Percentiles rank a stretch among this genome's conserved stretches.
phyloP scores from a whole-genome alignment of 2,113 vertebrate species.

The Nansenia antarctica region DNA sequence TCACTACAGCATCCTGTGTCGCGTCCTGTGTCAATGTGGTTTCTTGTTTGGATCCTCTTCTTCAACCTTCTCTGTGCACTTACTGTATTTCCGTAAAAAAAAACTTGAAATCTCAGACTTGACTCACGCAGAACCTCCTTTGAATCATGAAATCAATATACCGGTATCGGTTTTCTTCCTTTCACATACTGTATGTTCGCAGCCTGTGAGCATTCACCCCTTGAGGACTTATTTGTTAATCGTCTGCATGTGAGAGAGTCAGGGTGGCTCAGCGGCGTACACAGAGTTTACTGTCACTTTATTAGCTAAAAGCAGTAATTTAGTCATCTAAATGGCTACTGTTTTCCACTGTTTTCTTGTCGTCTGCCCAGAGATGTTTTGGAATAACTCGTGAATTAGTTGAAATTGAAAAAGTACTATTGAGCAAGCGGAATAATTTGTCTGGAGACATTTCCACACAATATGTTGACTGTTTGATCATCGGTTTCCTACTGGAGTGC shows the following conservation, averaged over 20 bases:
- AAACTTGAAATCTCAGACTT: too few species aligned
- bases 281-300: slow-evolving; percentile 10
- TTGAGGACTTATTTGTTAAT: slow-evolving; percentile 5
- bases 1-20: neutral
- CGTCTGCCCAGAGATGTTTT: slow-evolving; percentile 14
- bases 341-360: slow-evolving; percentile 21
- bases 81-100: too few species aligned
- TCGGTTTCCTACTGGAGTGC: neutral
- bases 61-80: too few species aligned
- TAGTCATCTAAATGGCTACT: neutral
- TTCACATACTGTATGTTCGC: too few species aligned
- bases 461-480: neutral
- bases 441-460: neutral
- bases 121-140: too few species aligned
- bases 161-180: too few species aligned
- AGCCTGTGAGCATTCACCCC: neutral
- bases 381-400: too few species aligned
- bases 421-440: neutral
- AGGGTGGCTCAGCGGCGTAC: neutral
- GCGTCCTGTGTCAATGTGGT: neutral
- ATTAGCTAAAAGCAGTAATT: neutral
- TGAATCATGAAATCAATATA: too few species aligned
- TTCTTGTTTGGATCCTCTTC: neutral
- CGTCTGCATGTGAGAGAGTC: slow-evolving; percentile 28
- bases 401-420: too few species aligned